A percentile compares a stretch with the other conserved stretches of the same genome.
Evolutionary conservation across 2,113 vertebrate species (phyloP).

Genomic region (Carettochelys insculpta): DNA sequence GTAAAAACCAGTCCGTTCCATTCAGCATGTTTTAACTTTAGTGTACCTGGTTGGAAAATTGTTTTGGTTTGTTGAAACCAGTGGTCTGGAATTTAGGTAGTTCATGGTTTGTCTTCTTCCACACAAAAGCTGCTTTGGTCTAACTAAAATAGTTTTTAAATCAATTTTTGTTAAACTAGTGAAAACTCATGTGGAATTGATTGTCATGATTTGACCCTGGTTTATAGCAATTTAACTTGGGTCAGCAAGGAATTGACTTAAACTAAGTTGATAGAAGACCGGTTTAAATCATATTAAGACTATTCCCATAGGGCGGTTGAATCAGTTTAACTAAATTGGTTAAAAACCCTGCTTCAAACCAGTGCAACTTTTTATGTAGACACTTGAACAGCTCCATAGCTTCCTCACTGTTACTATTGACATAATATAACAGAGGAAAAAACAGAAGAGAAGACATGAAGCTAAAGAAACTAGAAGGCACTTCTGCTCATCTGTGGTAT

Average conservation of each 20-base stretch:
- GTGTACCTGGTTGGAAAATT: not conserved
- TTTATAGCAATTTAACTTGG: not conserved
- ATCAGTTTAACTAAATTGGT: not conserved
- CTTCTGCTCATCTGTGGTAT: not conserved
- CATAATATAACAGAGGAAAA: not conserved
- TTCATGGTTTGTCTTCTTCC: not conserved
- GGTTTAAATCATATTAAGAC: not conserved
- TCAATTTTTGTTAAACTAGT: not conserved
- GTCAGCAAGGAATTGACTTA: not conserved
- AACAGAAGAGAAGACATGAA: not conserved
- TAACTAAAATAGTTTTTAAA: not conserved
- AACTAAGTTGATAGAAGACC: not conserved
- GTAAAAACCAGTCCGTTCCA: conserved; percentile 31
- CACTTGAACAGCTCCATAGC: not conserved
- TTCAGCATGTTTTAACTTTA: not conserved
- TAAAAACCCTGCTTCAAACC: not conserved
- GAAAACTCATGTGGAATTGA: not conserved
- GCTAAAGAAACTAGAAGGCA: not conserved
- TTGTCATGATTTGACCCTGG: not conserved
- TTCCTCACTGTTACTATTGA: not conserved
- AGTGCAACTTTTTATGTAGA: not conserved
- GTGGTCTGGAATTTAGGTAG: not conserved
- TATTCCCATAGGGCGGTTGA: not conserved
- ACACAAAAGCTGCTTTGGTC: not conserved
- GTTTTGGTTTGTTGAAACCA: not conserved